Evolutionary conservation across 2,113 vertebrate genomes (phyloP), one percentile per base, ranked within the genome.

Genomic region (Bubalus kerabau): DNA sequence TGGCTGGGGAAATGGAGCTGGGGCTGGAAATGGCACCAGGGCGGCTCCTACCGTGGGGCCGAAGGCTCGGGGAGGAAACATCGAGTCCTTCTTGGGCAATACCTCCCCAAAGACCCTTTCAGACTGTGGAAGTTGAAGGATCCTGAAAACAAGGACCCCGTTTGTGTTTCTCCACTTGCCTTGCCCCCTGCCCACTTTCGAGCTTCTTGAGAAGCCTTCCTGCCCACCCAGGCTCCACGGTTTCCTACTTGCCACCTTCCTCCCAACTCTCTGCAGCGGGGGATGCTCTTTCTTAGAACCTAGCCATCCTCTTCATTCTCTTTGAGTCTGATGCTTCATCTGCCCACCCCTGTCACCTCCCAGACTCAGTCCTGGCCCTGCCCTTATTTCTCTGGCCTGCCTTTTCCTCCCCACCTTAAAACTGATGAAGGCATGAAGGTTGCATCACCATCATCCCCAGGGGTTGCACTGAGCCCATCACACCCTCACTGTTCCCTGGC

Each of bases 1-100:
- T 97, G 95, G 97, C 97, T 97, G 91, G 96, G 95, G 93, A 97
- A 60, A 94, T 36, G 60, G 87, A 97, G 94, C 92, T 82, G 92
- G 94, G 96, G 97, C 97, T 90, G 95, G 92, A 91, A 94, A 93
- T 74, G 94, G 95, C 94, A 94, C 64, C 88, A 40, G 74, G 94
- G 95, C 4, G 16, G 93, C 91, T 86, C 90, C 46, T 23, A 80
- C 62, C 3, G 12, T 40, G 97, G 87, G 57, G 56, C 81, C 57
- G 43, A 43, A 74, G 89, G 90, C 48, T 59, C 28, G 8, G 43
- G 21, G 16, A 52, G 82, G 93, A 16, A 9, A 74, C 14, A 21
- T 16, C 50, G 23, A 89, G 87, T 52, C 54, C 40, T 86, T 96
- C 56, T 64, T 17, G 24, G 80, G 92, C 56, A 26, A 28, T 36